Evolutionary conservation across 1,140 invertebrate species (phyloP), one percentile per base, ranked within the genome.

Genomic region (Diploscapter pachys): DNA sequence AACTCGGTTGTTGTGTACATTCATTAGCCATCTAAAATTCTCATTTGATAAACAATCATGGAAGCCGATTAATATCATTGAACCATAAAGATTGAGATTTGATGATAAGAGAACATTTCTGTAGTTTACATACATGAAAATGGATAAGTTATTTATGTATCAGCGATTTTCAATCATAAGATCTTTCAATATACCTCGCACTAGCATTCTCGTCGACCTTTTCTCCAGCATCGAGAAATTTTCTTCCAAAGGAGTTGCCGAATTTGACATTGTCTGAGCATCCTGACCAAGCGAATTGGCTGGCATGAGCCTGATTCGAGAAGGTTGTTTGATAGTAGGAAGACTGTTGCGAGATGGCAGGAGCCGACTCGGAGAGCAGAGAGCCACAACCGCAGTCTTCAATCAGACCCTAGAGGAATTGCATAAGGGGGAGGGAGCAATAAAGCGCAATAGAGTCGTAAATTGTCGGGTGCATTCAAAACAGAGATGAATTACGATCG

Each of bases 1-100:
- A n/a, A 84, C 83, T 13, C 88, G 79, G 86, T 97, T 98, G 86
- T 98, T 98, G 87, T 98, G 95, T 53, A 97, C 89, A 88, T 98
- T 98, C 93, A 98, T 96, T 77, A 95, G 87, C 68, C 92, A 92
- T 54, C 94, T 88, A 3, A 92, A 92, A 71, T 13, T 51, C 53
- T 52, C 55, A 54, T 56, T n/a, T 48, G 55, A 13, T 48, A 31
- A 31, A 51, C 0, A 11, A 6, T 5, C 52, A 66, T 66, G 56
- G 53, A 51, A 55, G 2, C n/a, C 2, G 6, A 79, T 54, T 8
- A 31, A 31, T 31, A 31, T 31, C 1, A 31, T 31, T 31, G 31
- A 31, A 31, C 1, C 31, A 31, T 31, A 31, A 31, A 31, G 31
- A 31, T 31, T 31, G 31, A 31, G 31, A 31, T 31, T 31, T 31